Evolutionary conservation across 2,113 vertebrate genomes (phyloP), one percentile per base, ranked within the genome.

Genomic region (Poicephalus meyeri): DNA sequence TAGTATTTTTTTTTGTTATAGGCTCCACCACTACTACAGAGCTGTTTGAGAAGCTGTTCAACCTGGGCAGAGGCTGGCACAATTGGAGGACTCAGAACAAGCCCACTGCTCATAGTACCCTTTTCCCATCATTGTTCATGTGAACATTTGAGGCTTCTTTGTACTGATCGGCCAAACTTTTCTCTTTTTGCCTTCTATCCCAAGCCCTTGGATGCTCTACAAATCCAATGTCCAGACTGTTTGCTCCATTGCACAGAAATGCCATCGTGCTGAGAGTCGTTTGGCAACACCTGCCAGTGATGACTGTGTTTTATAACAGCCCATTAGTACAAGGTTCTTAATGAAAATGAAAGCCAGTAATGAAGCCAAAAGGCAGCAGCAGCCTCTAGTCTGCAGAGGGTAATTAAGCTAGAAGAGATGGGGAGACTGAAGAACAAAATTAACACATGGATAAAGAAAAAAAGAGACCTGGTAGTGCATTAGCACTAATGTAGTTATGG

Each of bases 301-400:
- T 93, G 96, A 97, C 94, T 97, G 95, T 94, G 61, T 97, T 98
- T 98, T 96, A 94, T 95, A 98, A 97, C 84, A 98, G 96, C 95
- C 97, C 96, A 98, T 98, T 98, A 98, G 96, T 20, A 4, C 95
- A 95, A 93, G 94, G 97, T 95, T 96, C 98, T 97, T 98, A 98
- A 98, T 98, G 98, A 98, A 98, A 98, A 98, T 98, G 97, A 98
- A 98, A 98, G 97, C 92, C 91, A 56, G 94, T 98, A 98, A 98
- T 97, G 97, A 98, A 98, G 97, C 94, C 98, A 97, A 98, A 97
- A 98, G 96, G 97, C 92, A 96, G 95, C 95, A 95, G 97, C 95
- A 95, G 89, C 73, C 94, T 97, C 88, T 86, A 96, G 95, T 97
- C 97, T 97, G 88, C 82, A 96, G 94, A 97, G 95, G 78, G 88